Percentiles rank a stretch among this genome's conserved stretches.
Evolutionary conservation across 1,140 invertebrate species (phyloP).

Genomic region (Drosophila paulistorum): DNA sequence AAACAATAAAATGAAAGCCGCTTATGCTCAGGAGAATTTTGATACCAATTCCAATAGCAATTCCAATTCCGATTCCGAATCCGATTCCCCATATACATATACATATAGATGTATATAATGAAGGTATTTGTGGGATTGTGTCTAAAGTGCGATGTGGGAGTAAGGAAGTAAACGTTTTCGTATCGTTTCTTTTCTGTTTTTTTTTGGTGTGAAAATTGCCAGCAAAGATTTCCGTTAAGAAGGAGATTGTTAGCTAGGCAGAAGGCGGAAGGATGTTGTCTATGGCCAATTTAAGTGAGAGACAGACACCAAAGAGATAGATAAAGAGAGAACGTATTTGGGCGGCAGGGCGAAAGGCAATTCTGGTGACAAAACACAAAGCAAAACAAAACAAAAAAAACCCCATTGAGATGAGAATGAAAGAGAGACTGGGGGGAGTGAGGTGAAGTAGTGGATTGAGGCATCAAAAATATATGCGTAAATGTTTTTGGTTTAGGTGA

Average conservation of each 20-base stretch:
- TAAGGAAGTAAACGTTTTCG: conserved; percentile 29
- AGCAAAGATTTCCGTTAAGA: conserved; percentile 68
- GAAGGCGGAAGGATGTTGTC: conserved; percentile 1
- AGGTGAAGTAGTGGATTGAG: too few species aligned
- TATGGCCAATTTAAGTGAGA: conserved; percentile 55
- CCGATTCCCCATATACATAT: conserved; percentile 32
- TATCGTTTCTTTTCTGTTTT: conserved; percentile 26
- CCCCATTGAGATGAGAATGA: conserved; percentile 42
- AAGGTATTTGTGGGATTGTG: conserved; percentile 71
- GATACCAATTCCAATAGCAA: conserved; percentile 50
- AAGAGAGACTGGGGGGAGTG: too few species aligned
- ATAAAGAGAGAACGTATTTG: too few species aligned
- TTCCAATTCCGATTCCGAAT: conserved; percentile 49
- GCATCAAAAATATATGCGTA: conserved; percentile 4
- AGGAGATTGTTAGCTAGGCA: conserved; percentile 1
- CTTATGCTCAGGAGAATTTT: conserved; percentile 65
- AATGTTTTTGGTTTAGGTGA: conserved; percentile 43
- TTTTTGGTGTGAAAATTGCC: conserved; percentile 58
- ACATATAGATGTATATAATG: conserved; percentile 45
- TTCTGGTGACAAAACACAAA: conserved; percentile 45
- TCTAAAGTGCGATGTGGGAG: conserved; percentile 27
- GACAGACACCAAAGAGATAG: too few species aligned
- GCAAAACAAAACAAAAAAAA: conserved; percentile 4
- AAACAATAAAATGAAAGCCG: conserved; percentile 78
- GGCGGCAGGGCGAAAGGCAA: conserved; percentile 24